Percentiles rank a stretch among this genome's conserved stretches.
phyloP scores from a whole-genome alignment of 2,888 invertebrate genomes.

The Shargacucullia verbasci region DNA sequence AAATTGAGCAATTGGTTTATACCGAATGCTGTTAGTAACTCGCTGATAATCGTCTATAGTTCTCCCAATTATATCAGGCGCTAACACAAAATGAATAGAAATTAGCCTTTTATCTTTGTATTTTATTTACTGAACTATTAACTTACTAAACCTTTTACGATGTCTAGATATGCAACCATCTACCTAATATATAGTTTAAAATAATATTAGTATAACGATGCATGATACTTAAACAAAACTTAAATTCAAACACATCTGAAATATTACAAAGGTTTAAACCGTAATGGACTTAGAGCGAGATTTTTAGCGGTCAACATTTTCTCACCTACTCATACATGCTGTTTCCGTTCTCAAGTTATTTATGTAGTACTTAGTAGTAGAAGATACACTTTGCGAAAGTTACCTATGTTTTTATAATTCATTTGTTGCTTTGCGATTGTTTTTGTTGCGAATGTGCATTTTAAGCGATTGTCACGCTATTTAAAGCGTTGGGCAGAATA shows the following conservation, averaged over 20 bases:
- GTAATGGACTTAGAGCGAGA: conserved; percentile 23
- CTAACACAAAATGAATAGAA: too few relatives aligned
- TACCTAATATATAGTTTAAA: too few relatives aligned
- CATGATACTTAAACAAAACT: too few relatives aligned
- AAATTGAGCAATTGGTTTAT: too few relatives aligned
- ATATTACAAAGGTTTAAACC: conserved; percentile 1
- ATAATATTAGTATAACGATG: neutral
- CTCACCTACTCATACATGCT: conserved; percentile 23
- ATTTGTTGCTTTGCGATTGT: conserved; percentile 74
- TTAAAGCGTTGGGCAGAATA: conserved; percentile 1
- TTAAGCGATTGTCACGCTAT: conserved; percentile 56
- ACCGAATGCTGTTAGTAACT: too few relatives aligned
- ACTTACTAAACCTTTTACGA: too few relatives aligned
- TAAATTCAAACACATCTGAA: neutral
- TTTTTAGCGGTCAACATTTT: neutral
- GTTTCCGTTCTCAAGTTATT: conserved; percentile 44
- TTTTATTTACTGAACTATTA: too few relatives aligned
- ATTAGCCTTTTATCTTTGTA: too few relatives aligned
- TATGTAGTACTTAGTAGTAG: conserved; percentile 48
- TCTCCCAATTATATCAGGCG: too few relatives aligned
- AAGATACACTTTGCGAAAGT: conserved; percentile 64
- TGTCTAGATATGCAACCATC: too few relatives aligned
- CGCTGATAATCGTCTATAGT: too few relatives aligned
- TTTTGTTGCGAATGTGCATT: conserved; percentile 58
- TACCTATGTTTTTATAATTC: conserved; percentile 58